Conservation (phyloP, 2,888 invertebrate species). For the Stenodera caucasica region DNA sequence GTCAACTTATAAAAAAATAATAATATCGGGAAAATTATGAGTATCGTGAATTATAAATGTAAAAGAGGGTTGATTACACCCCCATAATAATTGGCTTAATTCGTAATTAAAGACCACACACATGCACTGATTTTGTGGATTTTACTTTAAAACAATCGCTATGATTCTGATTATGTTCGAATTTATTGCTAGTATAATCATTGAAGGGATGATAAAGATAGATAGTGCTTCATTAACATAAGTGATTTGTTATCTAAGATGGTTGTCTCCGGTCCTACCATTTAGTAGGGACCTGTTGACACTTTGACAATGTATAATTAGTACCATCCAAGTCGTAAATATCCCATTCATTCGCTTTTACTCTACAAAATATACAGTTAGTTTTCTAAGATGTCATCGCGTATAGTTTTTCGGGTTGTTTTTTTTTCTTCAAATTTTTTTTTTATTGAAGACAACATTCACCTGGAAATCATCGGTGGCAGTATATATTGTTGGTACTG, state of each 20-base stretch:
- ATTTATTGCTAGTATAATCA: neutral
- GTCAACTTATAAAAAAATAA: no score
- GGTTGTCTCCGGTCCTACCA: neutral
- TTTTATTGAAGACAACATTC: conserved; percentile 30
- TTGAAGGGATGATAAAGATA: neutral
- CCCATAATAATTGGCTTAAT: neutral
- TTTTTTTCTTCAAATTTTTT: neutral
- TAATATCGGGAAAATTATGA: neutral
- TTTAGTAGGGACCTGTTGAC: conserved; percentile 11
- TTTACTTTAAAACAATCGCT: no score
- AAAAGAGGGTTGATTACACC: neutral
- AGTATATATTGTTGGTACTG: conserved; percentile 7
- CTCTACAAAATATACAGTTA: conserved; percentile 16
- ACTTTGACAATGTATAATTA: conserved; percentile 24
- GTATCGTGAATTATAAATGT: neutral
- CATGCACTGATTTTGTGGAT: neutral
- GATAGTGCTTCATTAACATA: neutral
- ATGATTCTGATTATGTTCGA: no score
- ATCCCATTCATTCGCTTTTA: neutral
- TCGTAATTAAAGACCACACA: neutral
- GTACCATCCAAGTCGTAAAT: conserved; percentile 17
- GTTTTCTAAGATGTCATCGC: conserved; percentile 21
- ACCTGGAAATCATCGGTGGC: conserved; percentile 34
- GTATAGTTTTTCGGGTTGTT: neutral
- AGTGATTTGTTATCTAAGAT: conserved; percentile 2